A percentile compares a stretch with the other conserved stretches of the same genome.
Conservation (phyloP, 2,113 vertebrate genomes). For the Labeo rohita region DNA sequence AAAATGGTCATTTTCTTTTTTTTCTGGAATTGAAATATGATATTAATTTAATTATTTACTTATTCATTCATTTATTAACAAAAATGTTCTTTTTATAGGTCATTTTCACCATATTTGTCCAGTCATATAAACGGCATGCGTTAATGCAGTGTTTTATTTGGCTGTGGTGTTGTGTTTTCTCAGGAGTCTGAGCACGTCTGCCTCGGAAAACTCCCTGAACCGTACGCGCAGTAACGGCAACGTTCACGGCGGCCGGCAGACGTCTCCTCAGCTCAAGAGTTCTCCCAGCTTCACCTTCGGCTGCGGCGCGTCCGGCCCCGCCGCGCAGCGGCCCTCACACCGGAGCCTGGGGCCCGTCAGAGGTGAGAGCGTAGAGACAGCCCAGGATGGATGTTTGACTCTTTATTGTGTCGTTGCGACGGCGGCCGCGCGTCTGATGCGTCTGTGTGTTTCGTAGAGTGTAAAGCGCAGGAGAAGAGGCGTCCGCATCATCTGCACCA, state of each 20-base stretch:
- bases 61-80: too few relatives aligned
- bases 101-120: too few relatives aligned
- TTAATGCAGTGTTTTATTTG: too few relatives aligned
- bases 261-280: conserved; percentile 80
- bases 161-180: background rate
- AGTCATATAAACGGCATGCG: too few relatives aligned
- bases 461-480: conserved; percentile 84
- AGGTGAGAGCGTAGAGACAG: conserved; percentile 78
- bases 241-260: conserved; percentile 82
- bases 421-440: too few relatives aligned
- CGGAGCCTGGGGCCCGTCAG: conserved; percentile 77
- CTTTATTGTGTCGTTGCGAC: too few relatives aligned
- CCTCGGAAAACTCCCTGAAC: conserved; percentile 81
- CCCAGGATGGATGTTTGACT: too few relatives aligned
- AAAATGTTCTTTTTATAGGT: too few relatives aligned
- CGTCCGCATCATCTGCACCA: conserved; percentile 82
- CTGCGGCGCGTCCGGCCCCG: conserved; percentile 69
- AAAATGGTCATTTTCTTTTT: too few relatives aligned
- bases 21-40: too few relatives aligned
- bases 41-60: too few relatives aligned
- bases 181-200: conserved; percentile 80
- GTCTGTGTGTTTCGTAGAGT: conserved; percentile 70
- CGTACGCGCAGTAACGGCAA: conserved; percentile 80
- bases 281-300: conserved; percentile 89
- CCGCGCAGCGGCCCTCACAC: conserved; percentile 61